Percentiles rank a stretch among this genome's conserved stretches.
phyloP scores from a whole-genome alignment of 2,113 vertebrate species.

The Eulemur rufifrons region DNA sequence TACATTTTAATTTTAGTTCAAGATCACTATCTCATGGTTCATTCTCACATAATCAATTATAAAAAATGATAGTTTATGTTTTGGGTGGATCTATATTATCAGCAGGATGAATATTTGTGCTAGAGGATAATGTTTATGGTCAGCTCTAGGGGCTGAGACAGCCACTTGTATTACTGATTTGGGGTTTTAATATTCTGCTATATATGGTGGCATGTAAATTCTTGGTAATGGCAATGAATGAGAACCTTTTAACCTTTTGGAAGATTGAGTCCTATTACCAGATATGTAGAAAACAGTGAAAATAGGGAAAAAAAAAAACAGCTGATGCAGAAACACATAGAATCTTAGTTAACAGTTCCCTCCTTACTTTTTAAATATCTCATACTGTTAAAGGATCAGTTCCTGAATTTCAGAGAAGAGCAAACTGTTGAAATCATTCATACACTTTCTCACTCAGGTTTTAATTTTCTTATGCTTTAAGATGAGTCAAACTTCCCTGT shows the following conservation, averaged over 20 bases:
- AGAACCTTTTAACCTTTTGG: not conserved
- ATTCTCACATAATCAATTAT: not conserved
- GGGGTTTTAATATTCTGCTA: not conserved
- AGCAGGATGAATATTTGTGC: not conserved
- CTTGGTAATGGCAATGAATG: not conserved
- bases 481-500: slow-evolving; percentile 14
- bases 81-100: not conserved
- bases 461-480: slow-evolving; percentile 25
- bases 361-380: not conserved
- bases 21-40: not conserved
- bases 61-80: slow-evolving; percentile 1
- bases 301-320: not conserved
- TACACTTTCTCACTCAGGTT: not conserved
- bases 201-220: not conserved
- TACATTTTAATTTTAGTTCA: not conserved
- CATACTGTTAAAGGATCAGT: not conserved
- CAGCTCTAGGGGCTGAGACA: not conserved
- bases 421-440: slow-evolving; percentile 15
- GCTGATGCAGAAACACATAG: not conserved
- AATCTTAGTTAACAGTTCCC: not conserved
- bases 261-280: not conserved
- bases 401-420: not conserved
- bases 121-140: not conserved
- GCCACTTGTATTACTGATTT: not conserved
- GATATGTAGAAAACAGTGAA: not conserved